A percentile compares a stretch with the other conserved stretches of the same genome.
Conservation (phyloP, 2,113 vertebrate species). For the Onychorhynchus coronatus region DNA sequence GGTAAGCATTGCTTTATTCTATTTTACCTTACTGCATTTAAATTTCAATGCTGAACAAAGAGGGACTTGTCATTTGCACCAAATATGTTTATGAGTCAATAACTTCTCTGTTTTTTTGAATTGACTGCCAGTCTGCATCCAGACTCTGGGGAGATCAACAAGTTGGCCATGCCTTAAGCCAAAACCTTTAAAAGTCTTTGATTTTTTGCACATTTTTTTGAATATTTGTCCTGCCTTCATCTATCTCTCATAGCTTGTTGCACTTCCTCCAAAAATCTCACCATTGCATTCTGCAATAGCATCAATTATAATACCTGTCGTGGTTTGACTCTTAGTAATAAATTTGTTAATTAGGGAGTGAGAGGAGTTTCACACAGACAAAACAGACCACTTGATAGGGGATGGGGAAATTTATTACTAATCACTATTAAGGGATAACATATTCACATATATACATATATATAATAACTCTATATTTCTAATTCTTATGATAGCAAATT, state of each 20-base stretch:
- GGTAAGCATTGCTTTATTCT: constrained; percentile 75
- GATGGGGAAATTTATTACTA: no score
- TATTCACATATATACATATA: no score
- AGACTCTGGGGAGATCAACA: not conserved
- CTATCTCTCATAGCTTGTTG: not conserved
- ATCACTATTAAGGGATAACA: no score
- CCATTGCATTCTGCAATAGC: not conserved
- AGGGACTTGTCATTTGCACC: not conserved
- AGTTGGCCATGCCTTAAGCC: not conserved
- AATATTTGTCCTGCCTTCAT: not conserved
- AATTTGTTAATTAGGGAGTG: no score
- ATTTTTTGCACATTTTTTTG: not conserved
- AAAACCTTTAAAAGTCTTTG: not conserved
- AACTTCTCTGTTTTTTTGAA: not conserved
- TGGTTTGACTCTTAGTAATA: no score
- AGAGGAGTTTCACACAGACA: no score
- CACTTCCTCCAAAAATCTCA: not conserved
- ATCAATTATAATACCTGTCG: not conserved
- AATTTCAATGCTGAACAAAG: not conserved
- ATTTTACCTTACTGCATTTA: not conserved
- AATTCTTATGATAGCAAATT: no score
- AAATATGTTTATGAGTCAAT: not conserved
- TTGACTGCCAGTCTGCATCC: not conserved
- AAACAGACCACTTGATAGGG: no score
- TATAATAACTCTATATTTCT: no score